Conservation (phyloP, 2,888 invertebrate species). For the Macaria liturata region DNA sequence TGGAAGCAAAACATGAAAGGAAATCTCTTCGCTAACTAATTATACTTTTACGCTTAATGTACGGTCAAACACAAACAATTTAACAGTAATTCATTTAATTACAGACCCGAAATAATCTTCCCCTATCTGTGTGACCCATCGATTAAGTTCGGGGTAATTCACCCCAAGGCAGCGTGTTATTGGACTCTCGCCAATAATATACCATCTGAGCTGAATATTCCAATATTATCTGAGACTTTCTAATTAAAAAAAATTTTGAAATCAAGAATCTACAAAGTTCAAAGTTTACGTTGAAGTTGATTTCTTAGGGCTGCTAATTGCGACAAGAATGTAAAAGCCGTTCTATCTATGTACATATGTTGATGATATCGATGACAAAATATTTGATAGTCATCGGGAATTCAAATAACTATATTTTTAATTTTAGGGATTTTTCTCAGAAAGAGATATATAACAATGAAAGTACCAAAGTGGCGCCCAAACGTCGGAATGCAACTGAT, state of each 20-base stretch:
- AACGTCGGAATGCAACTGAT: slow-evolving; percentile 37
- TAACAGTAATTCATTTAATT: slow-evolving; percentile 13
- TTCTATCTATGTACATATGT: too few relatives aligned
- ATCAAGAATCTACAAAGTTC: too few relatives aligned
- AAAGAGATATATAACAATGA: background rate
- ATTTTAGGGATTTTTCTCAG: too few relatives aligned
- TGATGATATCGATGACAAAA: too few relatives aligned
- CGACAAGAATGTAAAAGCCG: too few relatives aligned
- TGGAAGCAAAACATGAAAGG: too few relatives aligned
- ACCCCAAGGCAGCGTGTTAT: slow-evolving; percentile 38
- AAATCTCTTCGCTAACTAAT: background rate
- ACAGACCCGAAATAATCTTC: slow-evolving; percentile 12
- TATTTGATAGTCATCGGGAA: too few relatives aligned
- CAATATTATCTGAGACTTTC: too few relatives aligned
- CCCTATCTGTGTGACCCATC: slow-evolving; percentile 17
- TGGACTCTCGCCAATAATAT: slow-evolving; percentile 53
- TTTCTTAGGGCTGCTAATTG: too few relatives aligned
- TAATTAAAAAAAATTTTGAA: too few relatives aligned
- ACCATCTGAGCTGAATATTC: slow-evolving; percentile 1
- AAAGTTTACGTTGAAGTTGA: too few relatives aligned
- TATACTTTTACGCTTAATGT: background rate
- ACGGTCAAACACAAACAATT: slow-evolving; percentile 4
- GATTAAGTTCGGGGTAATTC: slow-evolving; percentile 32
- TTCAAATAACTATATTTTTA: too few relatives aligned
- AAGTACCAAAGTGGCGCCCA: slow-evolving; percentile 29